Base-by-base conservation (phyloP, 35 echinoderm and acorn worm genomes). In the Holothuria glaberrima region DNA sequence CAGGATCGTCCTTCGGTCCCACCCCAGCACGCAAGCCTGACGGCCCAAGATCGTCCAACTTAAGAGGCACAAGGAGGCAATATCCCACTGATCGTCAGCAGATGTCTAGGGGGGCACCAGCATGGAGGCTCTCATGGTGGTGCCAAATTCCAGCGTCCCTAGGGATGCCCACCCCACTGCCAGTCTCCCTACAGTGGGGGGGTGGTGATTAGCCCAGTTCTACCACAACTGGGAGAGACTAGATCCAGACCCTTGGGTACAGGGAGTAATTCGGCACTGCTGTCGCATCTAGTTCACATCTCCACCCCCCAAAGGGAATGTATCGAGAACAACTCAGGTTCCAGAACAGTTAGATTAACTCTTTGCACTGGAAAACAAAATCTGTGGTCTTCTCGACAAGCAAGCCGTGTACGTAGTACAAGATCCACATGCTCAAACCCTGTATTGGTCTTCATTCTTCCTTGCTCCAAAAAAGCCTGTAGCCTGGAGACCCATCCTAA, bases 111-210 rank as follows among this genome's bases (percentile, higher is more conserved):
- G 44, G 24, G 25, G 17, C 25, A 16, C 16, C 66, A 28, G n/a
- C 21, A 2, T n/a, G 66, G 66, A 26, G 66, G 66, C 25, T 69
- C 66, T 25, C 19, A 22, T n/a, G 66, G 66, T 12, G 31, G 25
- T 4, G 66, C 31, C 31, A 69, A 3, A 22, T 69, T 69, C 66
- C 66, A 69, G 66, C 66, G 66, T 22, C 12, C 17, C 66, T 69
- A 69, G 66, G 66, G 66, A 29, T 69, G 17, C 66, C 66, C 66
- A 69, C 66, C 66, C 66, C 66, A 69, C 66, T 22, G 66, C 25
- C 66, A 69, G 66, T 69, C 66, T 69, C 66, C 66, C 66, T 69
- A 22, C 66, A 12, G 66, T 25, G n/a, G n/a, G n/a, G n/a, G n/a
- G 66, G 22, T 20, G 66, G n/a, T 26, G 25, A 25, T 29, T 69